Percentiles rank a stretch among this genome's conserved stretches.
Evolutionary conservation across 1,140 invertebrate species (phyloP).

Genomic region (Drosophila ercepeae): DNA sequence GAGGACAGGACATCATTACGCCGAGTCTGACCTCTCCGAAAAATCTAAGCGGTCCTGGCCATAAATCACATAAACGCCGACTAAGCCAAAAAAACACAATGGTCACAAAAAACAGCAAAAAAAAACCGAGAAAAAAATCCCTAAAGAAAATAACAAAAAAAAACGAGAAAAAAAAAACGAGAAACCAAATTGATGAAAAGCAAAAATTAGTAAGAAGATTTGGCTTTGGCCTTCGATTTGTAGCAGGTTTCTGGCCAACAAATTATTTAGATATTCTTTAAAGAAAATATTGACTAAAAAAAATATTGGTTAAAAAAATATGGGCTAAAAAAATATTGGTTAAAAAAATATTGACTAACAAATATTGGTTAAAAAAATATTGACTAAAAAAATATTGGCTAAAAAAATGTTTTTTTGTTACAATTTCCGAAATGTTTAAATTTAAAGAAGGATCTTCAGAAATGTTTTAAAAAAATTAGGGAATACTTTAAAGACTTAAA

Average conservation of each 20-base stretch:
- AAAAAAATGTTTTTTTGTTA: no score
- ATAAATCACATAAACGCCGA: conserved; percentile 80
- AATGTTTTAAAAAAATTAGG: no score
- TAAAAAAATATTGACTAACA: no score
- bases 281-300: neutral
- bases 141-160: conserved; percentile 17
- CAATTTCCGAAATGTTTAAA: no score
- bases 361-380: no score
- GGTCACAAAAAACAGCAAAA: conserved; percentile 14
- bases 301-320: no score
- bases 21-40: conserved; percentile 20
- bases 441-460: no score
- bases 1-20: conserved; percentile 42
- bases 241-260: neutral
- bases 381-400: no score
- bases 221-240: conserved; percentile 9
- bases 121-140: conserved; percentile 14
- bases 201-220: conserved; percentile 34
- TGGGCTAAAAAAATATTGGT: no score
- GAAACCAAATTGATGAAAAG: conserved; percentile 15
- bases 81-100: conserved; percentile 66
- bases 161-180: neutral
- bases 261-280: neutral
- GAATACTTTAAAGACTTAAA: no score
- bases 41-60: conserved; percentile 69